A percentile compares a stretch with the other conserved stretches of the same genome.
These are phyloP conservation scores for Himalopsyche phryganea DNA, from an alignment of 1,140 invertebrate species.

Conservation along the genomic window DNA sequence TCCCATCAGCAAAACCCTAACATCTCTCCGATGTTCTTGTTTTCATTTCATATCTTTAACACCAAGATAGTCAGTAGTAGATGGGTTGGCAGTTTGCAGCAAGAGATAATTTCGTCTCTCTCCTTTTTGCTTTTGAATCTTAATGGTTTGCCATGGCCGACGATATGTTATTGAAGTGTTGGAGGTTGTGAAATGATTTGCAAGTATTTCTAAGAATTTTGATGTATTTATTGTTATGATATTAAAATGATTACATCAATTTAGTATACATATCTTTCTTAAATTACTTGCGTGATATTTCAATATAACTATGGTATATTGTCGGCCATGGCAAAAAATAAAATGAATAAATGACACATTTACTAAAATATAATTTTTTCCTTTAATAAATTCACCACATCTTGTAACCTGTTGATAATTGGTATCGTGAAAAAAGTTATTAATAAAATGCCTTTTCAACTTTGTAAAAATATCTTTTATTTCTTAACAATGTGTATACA, in stretches of 20 bases:
- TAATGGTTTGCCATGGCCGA: conserved; percentile 47
- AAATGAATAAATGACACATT: not conserved
- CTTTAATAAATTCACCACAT: not conserved
- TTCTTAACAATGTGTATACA: conserved; percentile 26
- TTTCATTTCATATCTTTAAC: not conserved
- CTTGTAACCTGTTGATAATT: not conserved
- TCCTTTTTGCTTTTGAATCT: conserved; percentile 13
- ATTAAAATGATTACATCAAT: too few relatives aligned
- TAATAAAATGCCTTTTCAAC: conserved; percentile 21
- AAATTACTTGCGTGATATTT: too few relatives aligned
- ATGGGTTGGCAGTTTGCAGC: not conserved
- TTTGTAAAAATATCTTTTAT: conserved; percentile 34
- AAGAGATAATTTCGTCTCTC: not conserved
- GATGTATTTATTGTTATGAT: too few relatives aligned
- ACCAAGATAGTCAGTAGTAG: too few relatives aligned
- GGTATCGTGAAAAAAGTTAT: conserved; percentile 5
- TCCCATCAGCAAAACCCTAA: not conserved
- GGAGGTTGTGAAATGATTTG: not conserved
- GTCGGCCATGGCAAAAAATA: conserved; percentile 16
- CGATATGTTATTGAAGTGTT: conserved; percentile 21
- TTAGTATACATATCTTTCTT: too few relatives aligned
- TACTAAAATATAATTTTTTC: not conserved
- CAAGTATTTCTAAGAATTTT: too few relatives aligned
- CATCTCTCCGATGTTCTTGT: not conserved
- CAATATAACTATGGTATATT: too few relatives aligned